Conservation (phyloP, 1,140 invertebrate species). For the Sitophilus oryzae region DNA sequence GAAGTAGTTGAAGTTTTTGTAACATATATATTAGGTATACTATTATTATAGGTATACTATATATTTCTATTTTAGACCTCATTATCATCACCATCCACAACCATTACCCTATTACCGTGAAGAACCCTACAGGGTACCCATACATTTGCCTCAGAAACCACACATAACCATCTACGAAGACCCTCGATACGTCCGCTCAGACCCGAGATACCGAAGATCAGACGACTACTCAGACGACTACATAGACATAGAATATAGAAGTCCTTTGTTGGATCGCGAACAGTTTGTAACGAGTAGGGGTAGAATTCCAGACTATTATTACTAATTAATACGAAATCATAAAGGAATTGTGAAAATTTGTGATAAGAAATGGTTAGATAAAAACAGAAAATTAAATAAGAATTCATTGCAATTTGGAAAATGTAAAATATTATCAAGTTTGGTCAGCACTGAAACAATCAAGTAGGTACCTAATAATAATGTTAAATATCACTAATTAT, state of each 20-base stretch:
- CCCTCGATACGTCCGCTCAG: constrained; percentile 46
- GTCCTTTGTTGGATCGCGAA: constrained; percentile 23
- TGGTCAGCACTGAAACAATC: too few species aligned
- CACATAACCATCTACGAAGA: constrained; percentile 43
- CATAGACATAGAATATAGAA: constrained; percentile 26
- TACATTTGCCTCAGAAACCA: constrained; percentile 7
- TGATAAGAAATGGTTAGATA: too few species aligned
- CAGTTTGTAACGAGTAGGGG: constrained; percentile 21
- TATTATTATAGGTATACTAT: background rate
- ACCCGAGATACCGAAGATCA: constrained; percentile 40
- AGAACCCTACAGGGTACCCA: background rate
- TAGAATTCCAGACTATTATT: constrained; percentile 26
- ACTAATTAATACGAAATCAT: too few species aligned
- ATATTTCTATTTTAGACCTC: constrained; percentile 3
- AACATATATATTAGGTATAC: background rate
- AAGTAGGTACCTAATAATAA: too few species aligned
- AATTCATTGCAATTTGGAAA: too few species aligned
- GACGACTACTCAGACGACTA: constrained; percentile 31
- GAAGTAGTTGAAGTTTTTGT: too few species aligned
- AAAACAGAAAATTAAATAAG: background rate
- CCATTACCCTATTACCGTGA: constrained; percentile 3
- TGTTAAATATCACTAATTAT: too few species aligned
- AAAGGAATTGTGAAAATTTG: too few species aligned
- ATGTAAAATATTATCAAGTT: too few species aligned
- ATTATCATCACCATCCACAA: constrained; percentile 15